Evolutionary conservation across 1,140 invertebrate species (phyloP).

Genomic region (Brachionus paranguensis): DNA sequence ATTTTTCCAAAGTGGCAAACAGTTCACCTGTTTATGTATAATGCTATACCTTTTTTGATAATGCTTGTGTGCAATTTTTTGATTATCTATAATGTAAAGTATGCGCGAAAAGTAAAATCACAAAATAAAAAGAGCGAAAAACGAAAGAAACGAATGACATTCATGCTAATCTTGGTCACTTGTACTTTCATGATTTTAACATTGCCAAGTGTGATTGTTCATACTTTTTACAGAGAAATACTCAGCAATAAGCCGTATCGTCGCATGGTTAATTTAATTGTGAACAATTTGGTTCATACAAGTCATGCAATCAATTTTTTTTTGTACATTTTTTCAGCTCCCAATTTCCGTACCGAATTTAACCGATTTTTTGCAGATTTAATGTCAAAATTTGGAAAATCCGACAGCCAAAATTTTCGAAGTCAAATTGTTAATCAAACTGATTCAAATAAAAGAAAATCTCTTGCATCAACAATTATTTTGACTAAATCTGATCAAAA

Average conservation of each 20-base stretch:
- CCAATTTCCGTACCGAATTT: constrained; percentile 33
- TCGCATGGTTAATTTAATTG: constrained; percentile 15
- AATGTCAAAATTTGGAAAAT: not conserved
- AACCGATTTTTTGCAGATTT: not conserved
- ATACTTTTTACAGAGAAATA: constrained; percentile 14
- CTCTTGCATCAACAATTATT: not conserved
- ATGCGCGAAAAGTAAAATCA: not conserved
- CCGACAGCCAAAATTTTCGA: not conserved
- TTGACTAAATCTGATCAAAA: not conserved
- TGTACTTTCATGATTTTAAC: constrained; percentile 33
- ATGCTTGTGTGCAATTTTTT: constrained; percentile 30
- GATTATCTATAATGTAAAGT: constrained; percentile 36
- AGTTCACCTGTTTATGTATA: constrained; percentile 38
- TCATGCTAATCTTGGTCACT: constrained; percentile 36
- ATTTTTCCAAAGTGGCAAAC: constrained; percentile 39
- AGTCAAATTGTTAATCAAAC: not conserved
- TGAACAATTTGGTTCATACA: constrained; percentile 34
- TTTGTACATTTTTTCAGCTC: constrained; percentile 35
- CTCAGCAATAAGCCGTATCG: not conserved
- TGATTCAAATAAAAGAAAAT: not conserved
- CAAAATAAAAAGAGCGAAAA: not conserved
- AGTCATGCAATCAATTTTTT: constrained; percentile 40
- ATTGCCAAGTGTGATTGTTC: constrained; percentile 36
- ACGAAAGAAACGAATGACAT: not conserved
- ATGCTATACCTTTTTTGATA: constrained; percentile 30